Base-by-base conservation (phyloP, 2,888 invertebrate species). In the Apotomis betuletana region DNA sequence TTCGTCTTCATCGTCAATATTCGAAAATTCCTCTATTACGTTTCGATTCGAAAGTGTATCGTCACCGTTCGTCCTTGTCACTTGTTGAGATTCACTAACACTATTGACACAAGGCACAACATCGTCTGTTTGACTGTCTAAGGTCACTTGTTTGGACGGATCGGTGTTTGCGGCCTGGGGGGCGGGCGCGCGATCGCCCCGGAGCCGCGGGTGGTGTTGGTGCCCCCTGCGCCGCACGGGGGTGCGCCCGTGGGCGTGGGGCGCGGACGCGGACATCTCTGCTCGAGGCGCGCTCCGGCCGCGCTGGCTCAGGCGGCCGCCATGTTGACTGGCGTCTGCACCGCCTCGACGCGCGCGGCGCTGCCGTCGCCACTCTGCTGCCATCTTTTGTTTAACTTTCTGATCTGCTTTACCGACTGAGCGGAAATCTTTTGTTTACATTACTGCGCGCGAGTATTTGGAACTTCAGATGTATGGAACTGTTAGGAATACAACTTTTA, bases 201-300 rank as follows among this genome's bases (percentile, higher is more conserved):
- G 89, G 85, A 95, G 94, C 76, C 96, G 95, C 85, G 96, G 96
- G 92, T 96, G 96, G 91, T 96, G 96, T 90, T 96, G 96, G 89
- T 96, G 96, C 78, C 96, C 96, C 89, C 96, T 94, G 87, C 96
- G 95, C 89, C 94, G 94, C 84, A 89, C 93, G 89, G 93, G 93
- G 92, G 90, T 93, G 94, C 92, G 94, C 92, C 92, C 94, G 90
- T 88, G 90, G 89, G 91, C 90, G 92, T 93, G 91, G 93, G 93
- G 90, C 90, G 90, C 90, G 89, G 94, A 88, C 90, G 90, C 90
- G 90, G 95, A 94, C 95, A 95, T 95, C 81, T 90, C 90, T 90
- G 89, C 84, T 81, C 86, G 82, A 83, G 83, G 85, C 90, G 88
- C 90, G 85, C 85, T 84, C 86, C 84, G 87, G 81, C 89, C 88